phyloP scores from a whole-genome alignment of 2,113 vertebrate genomes.

The Dinomys branickii region DNA sequence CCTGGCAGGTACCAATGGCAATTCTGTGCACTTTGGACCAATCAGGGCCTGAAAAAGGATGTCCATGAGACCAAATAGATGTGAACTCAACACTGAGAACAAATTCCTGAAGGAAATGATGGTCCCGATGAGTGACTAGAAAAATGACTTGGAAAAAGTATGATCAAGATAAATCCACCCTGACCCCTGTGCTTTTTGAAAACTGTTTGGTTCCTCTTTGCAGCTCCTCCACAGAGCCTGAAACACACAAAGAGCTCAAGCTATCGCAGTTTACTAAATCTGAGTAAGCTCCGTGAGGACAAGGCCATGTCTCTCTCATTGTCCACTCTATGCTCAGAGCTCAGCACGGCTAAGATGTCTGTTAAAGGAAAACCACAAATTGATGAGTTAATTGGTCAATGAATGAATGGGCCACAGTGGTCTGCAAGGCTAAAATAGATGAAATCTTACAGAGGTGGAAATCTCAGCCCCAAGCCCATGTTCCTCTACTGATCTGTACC shows the following conservation, averaged over 20 bases:
- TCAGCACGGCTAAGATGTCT: not conserved
- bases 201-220: not conserved
- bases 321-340: not conserved
- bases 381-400: not conserved
- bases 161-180: not conserved
- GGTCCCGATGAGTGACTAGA: not conserved
- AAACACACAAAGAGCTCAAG: not conserved
- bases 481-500: not conserved
- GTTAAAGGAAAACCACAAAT: not conserved
- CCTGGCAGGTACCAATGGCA: not conserved
- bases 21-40: not conserved
- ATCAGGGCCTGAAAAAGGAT: not conserved
- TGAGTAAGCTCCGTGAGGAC: not conserved
- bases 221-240: not conserved
- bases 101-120: constrained; percentile 1
- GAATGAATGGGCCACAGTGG: not conserved
- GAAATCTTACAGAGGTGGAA: not conserved
- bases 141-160: not conserved
- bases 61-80: not conserved
- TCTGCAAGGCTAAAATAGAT: not conserved
- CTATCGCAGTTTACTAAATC: rapidly evolving
- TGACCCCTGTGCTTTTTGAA: not conserved
- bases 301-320: not conserved
- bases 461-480: rapidly evolving
- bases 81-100: not conserved